These are phyloP conservation scores for Agriopis leucophaearia DNA, from an alignment of 2,888 invertebrate genomes.

Conservation along the genomic window DNA sequence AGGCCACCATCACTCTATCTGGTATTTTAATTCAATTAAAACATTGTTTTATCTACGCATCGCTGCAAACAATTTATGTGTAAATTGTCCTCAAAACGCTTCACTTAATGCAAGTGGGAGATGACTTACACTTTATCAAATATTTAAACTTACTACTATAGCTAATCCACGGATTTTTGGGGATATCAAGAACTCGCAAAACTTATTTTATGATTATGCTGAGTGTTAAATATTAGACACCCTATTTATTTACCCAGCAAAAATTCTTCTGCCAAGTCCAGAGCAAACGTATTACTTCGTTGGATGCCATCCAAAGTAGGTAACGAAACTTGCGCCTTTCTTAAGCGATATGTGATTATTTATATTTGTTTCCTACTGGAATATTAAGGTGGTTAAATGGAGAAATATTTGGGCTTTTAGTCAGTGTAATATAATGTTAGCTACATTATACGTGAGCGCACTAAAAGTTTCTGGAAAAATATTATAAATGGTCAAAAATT, in stretches of 20 bases:
- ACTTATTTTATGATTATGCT: constrained; percentile 22
- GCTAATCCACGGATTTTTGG: too few species aligned
- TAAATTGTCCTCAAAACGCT: too few species aligned
- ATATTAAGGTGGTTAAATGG: constrained; percentile 10
- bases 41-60: too few species aligned
- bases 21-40: too few species aligned
- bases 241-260: constrained; percentile 40
- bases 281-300: constrained; percentile 60
- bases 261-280: constrained; percentile 57
- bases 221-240: constrained; percentile 34
- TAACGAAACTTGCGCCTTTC: constrained; percentile 50
- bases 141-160: too few species aligned
- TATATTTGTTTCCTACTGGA: constrained; percentile 17
- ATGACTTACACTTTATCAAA: too few species aligned
- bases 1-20: too few species aligned
- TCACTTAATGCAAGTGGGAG: too few species aligned
- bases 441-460: too few species aligned
- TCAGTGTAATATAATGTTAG: not conserved
- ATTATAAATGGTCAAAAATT: too few species aligned
- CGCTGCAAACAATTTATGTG: too few species aligned
- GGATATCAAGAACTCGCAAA: constrained; percentile 1
- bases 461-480: too few species aligned
- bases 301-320: constrained; percentile 65
- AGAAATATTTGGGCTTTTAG: not conserved
- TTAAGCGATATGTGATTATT: constrained; percentile 41